Conservation (phyloP, 2,888 invertebrate species). For the Galerucella calmariensis region DNA sequence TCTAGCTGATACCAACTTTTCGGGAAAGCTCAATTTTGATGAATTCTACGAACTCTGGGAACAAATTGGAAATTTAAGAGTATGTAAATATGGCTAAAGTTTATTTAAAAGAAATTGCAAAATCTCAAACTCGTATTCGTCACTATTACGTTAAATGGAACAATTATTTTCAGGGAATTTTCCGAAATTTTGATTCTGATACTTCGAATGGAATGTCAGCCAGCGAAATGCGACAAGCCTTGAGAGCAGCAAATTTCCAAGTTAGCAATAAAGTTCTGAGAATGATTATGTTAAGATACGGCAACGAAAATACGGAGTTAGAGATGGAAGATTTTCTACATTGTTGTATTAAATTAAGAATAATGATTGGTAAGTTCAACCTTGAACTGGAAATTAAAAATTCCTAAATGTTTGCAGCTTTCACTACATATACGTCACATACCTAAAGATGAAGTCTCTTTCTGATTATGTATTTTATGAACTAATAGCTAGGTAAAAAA, state of each 20-base stretch:
- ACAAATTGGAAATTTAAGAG: conserved; percentile 88
- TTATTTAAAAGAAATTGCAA: too few relatives aligned
- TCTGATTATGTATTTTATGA: too few relatives aligned
- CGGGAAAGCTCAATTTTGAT: conserved; percentile 89
- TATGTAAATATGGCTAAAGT: conserved; percentile 54
- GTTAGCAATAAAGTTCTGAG: conserved; percentile 90
- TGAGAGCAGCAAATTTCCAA: conserved; percentile 88
- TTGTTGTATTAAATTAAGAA: conserved; percentile 90
- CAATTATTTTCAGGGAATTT: conserved; percentile 76
- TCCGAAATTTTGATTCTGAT: conserved; percentile 84
- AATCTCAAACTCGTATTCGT: neutral
- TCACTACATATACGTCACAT: too few relatives aligned
- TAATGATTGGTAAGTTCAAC: conserved; percentile 82
- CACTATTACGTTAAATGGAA: neutral
- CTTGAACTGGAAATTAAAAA: neutral
- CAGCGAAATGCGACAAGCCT: conserved; percentile 83
- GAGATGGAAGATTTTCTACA: conserved; percentile 94
- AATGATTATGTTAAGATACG: conserved; percentile 89
- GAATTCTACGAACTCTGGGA: conserved; percentile 88
- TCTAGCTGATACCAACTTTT: conserved; percentile 88
- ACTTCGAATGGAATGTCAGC: conserved; percentile 83
- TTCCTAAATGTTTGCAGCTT: too few relatives aligned
- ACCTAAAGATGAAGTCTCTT: too few relatives aligned
- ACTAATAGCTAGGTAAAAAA: too few relatives aligned
- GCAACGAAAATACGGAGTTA: conserved; percentile 83